Conservation (phyloP, 2,888 invertebrate species). For the Kuschelorhynchus macadamiae region DNA sequence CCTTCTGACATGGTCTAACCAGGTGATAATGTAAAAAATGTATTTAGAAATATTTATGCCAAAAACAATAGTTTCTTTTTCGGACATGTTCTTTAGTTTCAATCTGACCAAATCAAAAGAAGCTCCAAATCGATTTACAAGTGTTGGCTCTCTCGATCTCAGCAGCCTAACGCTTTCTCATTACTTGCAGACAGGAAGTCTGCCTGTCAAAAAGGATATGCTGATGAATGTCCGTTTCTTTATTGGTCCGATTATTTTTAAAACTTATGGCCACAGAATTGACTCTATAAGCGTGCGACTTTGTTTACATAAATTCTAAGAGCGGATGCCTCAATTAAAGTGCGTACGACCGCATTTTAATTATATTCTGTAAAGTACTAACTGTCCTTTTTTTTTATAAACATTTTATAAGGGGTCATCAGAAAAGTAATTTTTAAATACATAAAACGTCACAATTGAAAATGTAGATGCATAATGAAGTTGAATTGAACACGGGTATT, state of each 20-base stretch:
- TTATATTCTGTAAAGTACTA: conserved; percentile 11
- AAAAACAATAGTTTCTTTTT: too few species aligned
- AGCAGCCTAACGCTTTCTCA: conserved; percentile 27
- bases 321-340: conserved; percentile 64
- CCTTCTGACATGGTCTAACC: too few species aligned
- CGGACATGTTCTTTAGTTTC: too few species aligned
- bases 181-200: conserved; percentile 40
- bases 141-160: not conserved
- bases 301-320: conserved; percentile 46
- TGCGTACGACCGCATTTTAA: conserved; percentile 53
- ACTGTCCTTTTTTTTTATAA: not conserved
- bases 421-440: too few species aligned
- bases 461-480: too few species aligned
- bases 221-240: conserved; percentile 39
- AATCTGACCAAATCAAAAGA: too few species aligned
- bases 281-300: conserved; percentile 58
- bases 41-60: too few species aligned
- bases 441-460: too few species aligned
- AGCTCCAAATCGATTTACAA: too few species aligned
- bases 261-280: conserved; percentile 45
- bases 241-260: conserved; percentile 37
- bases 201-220: conserved; percentile 40
- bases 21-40: too few species aligned
- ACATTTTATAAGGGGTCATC: too few species aligned
- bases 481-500: too few species aligned